phyloP scores from a whole-genome alignment of 2,888 invertebrate species.

The Odontocolon sp. region DNA sequence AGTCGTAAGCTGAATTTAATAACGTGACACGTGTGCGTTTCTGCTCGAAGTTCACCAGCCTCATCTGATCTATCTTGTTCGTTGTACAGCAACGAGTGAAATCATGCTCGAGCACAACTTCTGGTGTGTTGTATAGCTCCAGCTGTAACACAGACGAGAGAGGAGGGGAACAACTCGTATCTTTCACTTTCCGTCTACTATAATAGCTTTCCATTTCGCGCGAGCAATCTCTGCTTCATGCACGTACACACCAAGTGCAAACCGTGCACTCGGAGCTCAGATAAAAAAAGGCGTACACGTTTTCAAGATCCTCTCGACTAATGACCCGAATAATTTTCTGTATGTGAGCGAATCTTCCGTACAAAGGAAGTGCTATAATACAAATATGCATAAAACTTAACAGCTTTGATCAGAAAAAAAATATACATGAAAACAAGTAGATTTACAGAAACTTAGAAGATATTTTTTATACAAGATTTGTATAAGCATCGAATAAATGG shows the following conservation, averaged over 20 bases:
- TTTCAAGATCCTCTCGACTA: neutral
- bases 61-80: conserved; percentile 23
- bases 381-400: no score
- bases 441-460: no score
- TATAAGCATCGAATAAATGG: no score
- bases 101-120: conserved; percentile 14
- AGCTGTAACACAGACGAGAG: conserved; percentile 7
- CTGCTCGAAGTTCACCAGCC: conserved; percentile 35
- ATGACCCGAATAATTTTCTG: conserved; percentile 1
- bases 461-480: no score
- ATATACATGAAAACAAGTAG: no score
- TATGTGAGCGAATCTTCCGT: neutral
- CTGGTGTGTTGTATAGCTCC: neutral
- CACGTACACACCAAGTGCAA: conserved; percentile 46
- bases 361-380: neutral
- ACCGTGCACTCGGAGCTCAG: neutral
- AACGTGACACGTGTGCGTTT: neutral
- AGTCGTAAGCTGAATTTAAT: conserved; percentile 12
- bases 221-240: conserved; percentile 52
- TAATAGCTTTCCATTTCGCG: conserved; percentile 69
- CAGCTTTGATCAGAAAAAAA: no score
- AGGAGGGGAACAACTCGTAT: conserved; percentile 50
- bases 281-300: neutral
- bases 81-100: conserved; percentile 36
- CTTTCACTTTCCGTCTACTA: conserved; percentile 70